Evolutionary conservation across 2,797 vertebrate genomes (phyloP).

Genomic region (Selene dorsalis): DNA sequence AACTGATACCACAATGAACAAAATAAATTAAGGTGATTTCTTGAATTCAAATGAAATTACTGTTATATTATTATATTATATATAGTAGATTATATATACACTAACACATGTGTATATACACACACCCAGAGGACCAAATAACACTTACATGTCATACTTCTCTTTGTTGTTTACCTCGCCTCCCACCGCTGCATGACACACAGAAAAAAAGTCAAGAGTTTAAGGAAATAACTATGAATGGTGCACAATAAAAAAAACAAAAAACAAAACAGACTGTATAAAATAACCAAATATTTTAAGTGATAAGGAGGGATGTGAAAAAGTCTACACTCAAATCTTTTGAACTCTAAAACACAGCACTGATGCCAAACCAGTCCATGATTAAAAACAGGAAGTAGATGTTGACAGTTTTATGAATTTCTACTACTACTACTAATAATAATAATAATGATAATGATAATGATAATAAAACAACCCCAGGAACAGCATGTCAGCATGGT

Average conservation of each 20-base stretch:
- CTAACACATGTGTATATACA: too few relatives aligned
- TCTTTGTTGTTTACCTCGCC: constrained; percentile 62
- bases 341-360: background rate
- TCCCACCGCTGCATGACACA: constrained; percentile 52
- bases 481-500: background rate
- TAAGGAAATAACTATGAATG: background rate
- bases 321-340: background rate
- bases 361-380: background rate
- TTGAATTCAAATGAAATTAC: background rate
- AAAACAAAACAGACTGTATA: background rate
- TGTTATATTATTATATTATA: too few relatives aligned
- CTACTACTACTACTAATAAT: too few relatives aligned
- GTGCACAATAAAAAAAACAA: background rate
- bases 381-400: background rate
- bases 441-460: too few relatives aligned
- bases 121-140: background rate
- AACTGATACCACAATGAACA: background rate
- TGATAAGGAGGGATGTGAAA: background rate
- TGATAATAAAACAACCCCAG: too few relatives aligned
- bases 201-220: constrained; percentile 19
- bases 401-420: background rate
- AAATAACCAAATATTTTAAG: background rate
- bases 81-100: too few relatives aligned
- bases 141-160: constrained; percentile 76
- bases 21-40: background rate